Conservation (phyloP, 1,140 invertebrate species). For the Drosophila repletoides region DNA sequence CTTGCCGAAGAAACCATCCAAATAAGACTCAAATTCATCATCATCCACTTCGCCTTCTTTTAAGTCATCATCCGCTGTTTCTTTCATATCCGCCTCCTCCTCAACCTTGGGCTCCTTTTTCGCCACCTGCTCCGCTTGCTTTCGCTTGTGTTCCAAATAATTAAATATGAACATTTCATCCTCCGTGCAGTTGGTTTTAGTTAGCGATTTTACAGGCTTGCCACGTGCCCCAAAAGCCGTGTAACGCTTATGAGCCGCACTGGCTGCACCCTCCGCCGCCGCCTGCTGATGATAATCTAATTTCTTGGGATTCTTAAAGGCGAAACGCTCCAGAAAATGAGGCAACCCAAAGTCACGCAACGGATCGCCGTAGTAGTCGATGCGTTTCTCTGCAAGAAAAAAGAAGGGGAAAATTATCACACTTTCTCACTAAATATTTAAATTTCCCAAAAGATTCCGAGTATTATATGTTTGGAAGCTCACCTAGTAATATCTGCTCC, state of each 20-base stretch:
- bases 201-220: constrained; percentile 64
- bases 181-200: constrained; percentile 69
- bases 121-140: constrained; percentile 58
- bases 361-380: constrained; percentile 95
- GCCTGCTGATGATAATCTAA: constrained; percentile 83
- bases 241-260: constrained; percentile 65
- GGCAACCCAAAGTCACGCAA: constrained; percentile 94
- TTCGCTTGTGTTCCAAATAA: constrained; percentile 79
- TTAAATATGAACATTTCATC: constrained; percentile 82
- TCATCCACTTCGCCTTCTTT: constrained; percentile 92
- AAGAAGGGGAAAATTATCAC: neutral
- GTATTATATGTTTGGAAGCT: constrained; percentile 48
- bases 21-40: constrained; percentile 92
- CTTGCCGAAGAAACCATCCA: constrained; percentile 85
- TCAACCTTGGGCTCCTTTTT: constrained; percentile 51
- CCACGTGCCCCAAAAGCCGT: constrained; percentile 63
- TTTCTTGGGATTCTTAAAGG: constrained; percentile 97
- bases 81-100: constrained; percentile 56
- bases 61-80: constrained; percentile 81
- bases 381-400: constrained; percentile 84
- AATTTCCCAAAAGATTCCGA: too few relatives aligned
- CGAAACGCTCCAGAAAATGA: constrained; percentile 96
- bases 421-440: too few relatives aligned
- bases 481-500: constrained; percentile 89
- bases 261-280: constrained; percentile 56